phyloP scores from a whole-genome alignment of 2,113 vertebrate species.

The Merops nubicus region DNA sequence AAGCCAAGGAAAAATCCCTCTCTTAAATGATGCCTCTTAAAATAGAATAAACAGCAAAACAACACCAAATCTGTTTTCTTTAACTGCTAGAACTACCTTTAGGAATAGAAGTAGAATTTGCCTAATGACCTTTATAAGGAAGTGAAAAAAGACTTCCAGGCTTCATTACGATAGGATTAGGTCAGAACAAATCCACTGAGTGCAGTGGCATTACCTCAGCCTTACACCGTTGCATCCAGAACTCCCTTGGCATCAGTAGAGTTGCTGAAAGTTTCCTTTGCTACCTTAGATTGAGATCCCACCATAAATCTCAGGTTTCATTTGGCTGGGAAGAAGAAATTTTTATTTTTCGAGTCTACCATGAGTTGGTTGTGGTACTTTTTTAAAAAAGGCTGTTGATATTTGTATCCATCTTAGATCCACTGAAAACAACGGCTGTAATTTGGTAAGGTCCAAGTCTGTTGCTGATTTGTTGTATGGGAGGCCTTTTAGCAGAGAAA shows the following conservation, averaged over 20 bases:
- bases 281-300: neutral
- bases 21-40: neutral
- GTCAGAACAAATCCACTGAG: neutral
- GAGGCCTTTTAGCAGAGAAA: neutral
- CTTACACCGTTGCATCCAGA: neutral
- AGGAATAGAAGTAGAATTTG: neutral
- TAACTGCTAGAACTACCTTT: neutral
- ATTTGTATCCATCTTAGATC: neutral
- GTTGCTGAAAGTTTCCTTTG: neutral
- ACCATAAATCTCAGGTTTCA: conserved; percentile 35
- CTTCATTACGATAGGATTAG: neutral
- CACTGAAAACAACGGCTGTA: neutral
- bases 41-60: neutral
- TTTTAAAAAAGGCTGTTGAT: neutral
- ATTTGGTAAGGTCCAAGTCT: neutral
- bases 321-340: neutral
- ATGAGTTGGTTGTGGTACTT: neutral
- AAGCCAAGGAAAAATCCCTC: neutral
- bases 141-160: neutral
- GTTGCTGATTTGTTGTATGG: neutral
- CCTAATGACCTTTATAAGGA: neutral
- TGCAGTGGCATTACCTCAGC: conserved; percentile 16
- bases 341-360: neutral
- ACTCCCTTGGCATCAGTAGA: neutral
- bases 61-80: neutral